Evolutionary conservation across 2,888 invertebrate species (phyloP).

Genomic region (Cartodere bifasciata): DNA sequence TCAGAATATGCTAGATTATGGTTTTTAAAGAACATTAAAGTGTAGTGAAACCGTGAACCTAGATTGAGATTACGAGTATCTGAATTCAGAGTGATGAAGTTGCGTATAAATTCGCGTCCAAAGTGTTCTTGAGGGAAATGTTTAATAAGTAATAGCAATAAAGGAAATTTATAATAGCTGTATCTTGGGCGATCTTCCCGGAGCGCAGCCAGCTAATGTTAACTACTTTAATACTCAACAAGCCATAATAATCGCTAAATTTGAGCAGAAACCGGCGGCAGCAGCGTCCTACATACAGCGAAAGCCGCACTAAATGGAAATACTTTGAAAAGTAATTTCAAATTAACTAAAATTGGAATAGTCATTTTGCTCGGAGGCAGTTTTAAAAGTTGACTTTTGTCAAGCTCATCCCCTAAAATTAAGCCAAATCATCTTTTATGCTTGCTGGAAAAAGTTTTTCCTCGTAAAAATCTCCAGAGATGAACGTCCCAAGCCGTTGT

Average conservation of each 20-base stretch:
- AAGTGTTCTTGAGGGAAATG: conserved; percentile 11
- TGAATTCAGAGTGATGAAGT: too few species aligned
- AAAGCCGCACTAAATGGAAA: conserved; percentile 25
- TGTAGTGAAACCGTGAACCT: too few species aligned
- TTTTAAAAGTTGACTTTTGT: conserved; percentile 17
- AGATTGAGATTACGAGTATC: too few species aligned
- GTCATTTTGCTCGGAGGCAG: conserved; percentile 20
- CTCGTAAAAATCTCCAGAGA: not conserved
- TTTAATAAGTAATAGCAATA: conserved; percentile 16
- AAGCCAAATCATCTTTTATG: conserved; percentile 9
- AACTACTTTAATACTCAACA: conserved; percentile 26
- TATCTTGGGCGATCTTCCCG: conserved; percentile 13
- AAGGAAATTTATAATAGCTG: conserved; percentile 15
- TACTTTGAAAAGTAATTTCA: conserved; percentile 32
- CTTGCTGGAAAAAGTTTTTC: not conserved
- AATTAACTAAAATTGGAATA: conserved; percentile 27
- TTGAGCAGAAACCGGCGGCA: conserved; percentile 20
- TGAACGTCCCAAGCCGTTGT: conserved; percentile 15
- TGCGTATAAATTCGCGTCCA: not conserved
- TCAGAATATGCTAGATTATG: too few species aligned
- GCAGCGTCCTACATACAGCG: conserved; percentile 13
- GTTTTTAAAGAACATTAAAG: too few species aligned
- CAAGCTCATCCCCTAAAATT: conserved; percentile 8
- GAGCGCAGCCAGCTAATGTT: conserved; percentile 15
- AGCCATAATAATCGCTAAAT: conserved; percentile 26